Evolutionary conservation across 2,113 vertebrate genomes (phyloP), one percentile per base, ranked within the genome.

Genomic region (Lathamus discolor): DNA sequence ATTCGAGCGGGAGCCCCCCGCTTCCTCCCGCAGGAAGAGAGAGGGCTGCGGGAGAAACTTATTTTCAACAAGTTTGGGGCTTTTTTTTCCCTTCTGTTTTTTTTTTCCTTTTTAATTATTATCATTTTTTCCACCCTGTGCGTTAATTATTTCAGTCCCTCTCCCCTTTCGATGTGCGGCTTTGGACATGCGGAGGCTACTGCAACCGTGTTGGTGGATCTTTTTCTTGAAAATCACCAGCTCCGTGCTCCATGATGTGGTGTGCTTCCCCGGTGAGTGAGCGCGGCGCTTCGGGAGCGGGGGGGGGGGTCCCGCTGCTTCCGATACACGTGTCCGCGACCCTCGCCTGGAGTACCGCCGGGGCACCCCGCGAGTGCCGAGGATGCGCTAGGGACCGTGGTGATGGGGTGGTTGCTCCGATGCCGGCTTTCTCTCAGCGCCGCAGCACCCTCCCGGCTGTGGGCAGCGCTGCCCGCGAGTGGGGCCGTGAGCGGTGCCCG

Each of bases 171-270:
- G 98, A 99, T 98, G 98, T 98, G 98, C 98, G 97, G 97, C 97
- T 98, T 97, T 95, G 98, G 97, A 98, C 98, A 99, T 99, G 99
- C 98, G 98, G 99, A 99, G 98, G 98, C 98, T 99, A 98, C 98
- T 98, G 98, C 98, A 98, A 98, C 98, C 98, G 98, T 98, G 98
- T 97, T 99, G 98, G 98, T 99, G 99, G 99, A 99, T 99, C 98
- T 98, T 98, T 97, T 98, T 98, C 97, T 97, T 99, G 96, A 95
- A 98, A 94, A 97, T 98, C 95, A 97, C 98, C 96, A 97, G 98
- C 97, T 98, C 96, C 85, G 96, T 98, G 98, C 98, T 99, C 96
- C 98, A 98, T 90, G 97, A 98, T 98, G 99, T 99, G 97, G 97
- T 99, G 83, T 98, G 98, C 97, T 98, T 99, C 96, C 99, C 99